Evolutionary conservation across 2,797 vertebrate species (phyloP), one percentile per base, ranked within the genome.

Genomic region (Anableps anableps): DNA sequence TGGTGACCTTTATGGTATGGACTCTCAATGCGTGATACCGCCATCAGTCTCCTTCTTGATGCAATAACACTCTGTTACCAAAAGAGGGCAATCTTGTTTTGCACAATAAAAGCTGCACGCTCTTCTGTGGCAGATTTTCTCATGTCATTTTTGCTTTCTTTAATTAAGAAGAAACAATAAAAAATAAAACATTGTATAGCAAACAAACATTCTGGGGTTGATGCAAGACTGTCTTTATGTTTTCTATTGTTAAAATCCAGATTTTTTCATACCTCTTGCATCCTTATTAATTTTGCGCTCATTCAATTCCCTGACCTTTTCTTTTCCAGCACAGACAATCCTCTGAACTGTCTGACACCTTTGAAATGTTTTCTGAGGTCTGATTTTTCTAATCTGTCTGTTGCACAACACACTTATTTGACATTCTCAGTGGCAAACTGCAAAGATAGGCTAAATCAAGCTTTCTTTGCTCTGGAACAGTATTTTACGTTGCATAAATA

Each of bases 41-140:
- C 41, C 3, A 0, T 7, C 47, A 50, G 51, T 53, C 11, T 72
- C 31, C 16, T 29, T 51, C n/a, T 21, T 51, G 26, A 9, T 55
- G 86, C 51, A 83, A 11, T 55, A 77, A 23, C 26, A 6, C 7
- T 71, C 1, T 13, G 0, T 0, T 60, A 41, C 86, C 92, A 89
- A 51, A 66, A 89, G 92, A 66, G 47, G 86, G 87, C 8, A 66
- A 80, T 89, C 53, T 81, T 83, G 48, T 4, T 88, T 86, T 81
- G 70, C 66, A 70, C 23, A 29, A 23, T n/a, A 29, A 3, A 77
- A 45, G 14, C 19, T 29, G 23, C 34, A 51, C 50, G 3, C 6
- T 26, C 62, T 38, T 4, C 14, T 36, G 31, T 16, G 26, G 34
- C 14, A 48, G 21, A 19, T 26, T 26, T 23, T 1, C 9, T 21